These are phyloP conservation scores for Ischnura elegans DNA, from an alignment of 2,888 invertebrate genomes.

Conservation along the genomic window DNA sequence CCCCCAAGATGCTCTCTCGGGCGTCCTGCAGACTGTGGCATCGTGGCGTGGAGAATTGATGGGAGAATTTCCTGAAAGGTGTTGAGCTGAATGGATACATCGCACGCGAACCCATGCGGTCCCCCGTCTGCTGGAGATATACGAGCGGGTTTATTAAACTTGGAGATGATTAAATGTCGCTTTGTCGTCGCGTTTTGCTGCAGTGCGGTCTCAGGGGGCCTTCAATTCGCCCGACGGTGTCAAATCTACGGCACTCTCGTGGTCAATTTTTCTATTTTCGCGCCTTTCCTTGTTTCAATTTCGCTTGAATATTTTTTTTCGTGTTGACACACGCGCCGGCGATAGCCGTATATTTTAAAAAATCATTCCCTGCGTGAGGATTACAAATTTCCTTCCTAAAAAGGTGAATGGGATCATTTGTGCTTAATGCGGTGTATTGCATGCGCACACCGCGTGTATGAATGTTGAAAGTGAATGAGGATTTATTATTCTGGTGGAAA, in stretches of 20 bases:
- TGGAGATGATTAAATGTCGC: constrained; percentile 8
- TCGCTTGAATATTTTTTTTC: too few relatives aligned
- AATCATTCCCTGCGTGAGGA: not conserved
- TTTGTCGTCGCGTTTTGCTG: not conserved
- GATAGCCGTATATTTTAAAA: not conserved
- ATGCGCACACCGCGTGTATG: too few relatives aligned
- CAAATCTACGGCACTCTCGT: not conserved
- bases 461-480: too few relatives aligned
- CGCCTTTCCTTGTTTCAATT: not conserved
- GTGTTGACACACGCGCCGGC: not conserved
- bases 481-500: too few relatives aligned
- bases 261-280: not conserved
- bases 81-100: not conserved
- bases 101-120: not conserved
- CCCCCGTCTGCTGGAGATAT: constrained; percentile 1
- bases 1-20: not conserved
- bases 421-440: too few relatives aligned
- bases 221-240: not conserved
- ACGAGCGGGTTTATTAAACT: constrained; percentile 10
- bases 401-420: not conserved
- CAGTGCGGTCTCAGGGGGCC: not conserved
- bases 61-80: not conserved
- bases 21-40: not conserved
- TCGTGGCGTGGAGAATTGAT: not conserved
- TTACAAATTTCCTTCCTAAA: not conserved